Percentiles rank a stretch among this genome's conserved stretches.
phyloP scores from a whole-genome alignment of 2,888 invertebrate genomes.

The Drosophila pseudotalamancana region DNA sequence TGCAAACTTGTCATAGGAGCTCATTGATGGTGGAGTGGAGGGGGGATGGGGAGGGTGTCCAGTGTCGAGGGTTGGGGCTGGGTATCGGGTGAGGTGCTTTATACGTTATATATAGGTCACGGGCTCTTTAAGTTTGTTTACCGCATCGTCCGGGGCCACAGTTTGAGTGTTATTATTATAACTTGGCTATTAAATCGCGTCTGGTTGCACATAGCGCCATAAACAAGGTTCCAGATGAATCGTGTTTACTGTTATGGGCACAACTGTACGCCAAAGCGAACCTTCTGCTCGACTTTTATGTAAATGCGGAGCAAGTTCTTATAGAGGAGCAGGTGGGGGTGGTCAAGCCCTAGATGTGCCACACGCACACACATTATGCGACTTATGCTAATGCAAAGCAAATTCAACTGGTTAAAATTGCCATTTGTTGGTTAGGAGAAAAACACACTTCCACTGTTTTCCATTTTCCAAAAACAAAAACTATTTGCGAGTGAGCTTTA shows the following conservation, averaged over 20 bases:
- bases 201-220: conserved; percentile 31
- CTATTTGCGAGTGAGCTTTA: neutral
- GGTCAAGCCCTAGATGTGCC: conserved; percentile 31
- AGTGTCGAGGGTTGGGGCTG: neutral
- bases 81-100: neutral
- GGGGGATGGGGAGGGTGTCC: neutral
- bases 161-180: conserved; percentile 50
- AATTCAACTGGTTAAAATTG: conserved; percentile 26
- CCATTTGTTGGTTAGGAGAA: neutral
- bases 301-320: conserved; percentile 40
- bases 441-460: neutral
- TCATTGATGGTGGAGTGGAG: neutral
- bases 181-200: conserved; percentile 47
- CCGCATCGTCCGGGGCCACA: conserved; percentile 42
- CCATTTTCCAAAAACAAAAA: neutral
- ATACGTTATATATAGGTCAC: conserved; percentile 58
- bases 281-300: conserved; percentile 44
- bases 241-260: conserved; percentile 35
- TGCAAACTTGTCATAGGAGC: conserved; percentile 33
- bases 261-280: no score
- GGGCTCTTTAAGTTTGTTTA: conserved; percentile 66
- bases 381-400: conserved; percentile 18
- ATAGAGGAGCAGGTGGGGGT: neutral
- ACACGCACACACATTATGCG: conserved; percentile 3
- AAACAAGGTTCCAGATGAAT: conserved; percentile 48